These are phyloP conservation scores for Pandemis corylana DNA, from an alignment of 2,888 invertebrate genomes.

Conservation along the genomic window DNA sequence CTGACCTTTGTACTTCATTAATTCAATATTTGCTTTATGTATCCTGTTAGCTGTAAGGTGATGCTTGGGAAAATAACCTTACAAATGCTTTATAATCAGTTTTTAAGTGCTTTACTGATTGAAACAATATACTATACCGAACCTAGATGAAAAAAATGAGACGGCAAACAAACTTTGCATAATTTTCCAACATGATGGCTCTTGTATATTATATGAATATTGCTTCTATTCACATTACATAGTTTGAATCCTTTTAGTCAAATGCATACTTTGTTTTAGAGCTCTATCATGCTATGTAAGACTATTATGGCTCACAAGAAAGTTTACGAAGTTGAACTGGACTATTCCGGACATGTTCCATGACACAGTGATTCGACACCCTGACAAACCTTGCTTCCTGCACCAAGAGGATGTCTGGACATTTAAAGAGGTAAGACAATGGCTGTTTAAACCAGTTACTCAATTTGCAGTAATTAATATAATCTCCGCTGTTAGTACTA, in stretches of 20 bases:
- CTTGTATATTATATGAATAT: no score
- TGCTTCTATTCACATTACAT: not conserved
- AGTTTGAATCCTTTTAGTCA: not conserved
- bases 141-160: not conserved
- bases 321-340: constrained; percentile 87
- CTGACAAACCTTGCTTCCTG: constrained; percentile 93
- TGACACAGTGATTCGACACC: constrained; percentile 89
- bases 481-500: not conserved
- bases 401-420: constrained; percentile 94
- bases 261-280: constrained; percentile 79
- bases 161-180: no score
- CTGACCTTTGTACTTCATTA: constrained; percentile 31
- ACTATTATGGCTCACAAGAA: constrained; percentile 87
- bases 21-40: constrained; percentile 1
- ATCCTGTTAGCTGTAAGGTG: not conserved
- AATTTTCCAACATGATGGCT: no score
- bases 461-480: not conserved
- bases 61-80: not conserved
- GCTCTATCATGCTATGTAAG: constrained; percentile 88
- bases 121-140: not conserved
- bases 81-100: not conserved
- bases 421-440: constrained; percentile 88
- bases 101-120: not conserved
- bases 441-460: not conserved
- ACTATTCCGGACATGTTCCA: constrained; percentile 93